A percentile compares a stretch with the other conserved stretches of the same genome.
phyloP scores from a whole-genome alignment of 2,113 vertebrate genomes.

The Rhodinocichla rosea region DNA sequence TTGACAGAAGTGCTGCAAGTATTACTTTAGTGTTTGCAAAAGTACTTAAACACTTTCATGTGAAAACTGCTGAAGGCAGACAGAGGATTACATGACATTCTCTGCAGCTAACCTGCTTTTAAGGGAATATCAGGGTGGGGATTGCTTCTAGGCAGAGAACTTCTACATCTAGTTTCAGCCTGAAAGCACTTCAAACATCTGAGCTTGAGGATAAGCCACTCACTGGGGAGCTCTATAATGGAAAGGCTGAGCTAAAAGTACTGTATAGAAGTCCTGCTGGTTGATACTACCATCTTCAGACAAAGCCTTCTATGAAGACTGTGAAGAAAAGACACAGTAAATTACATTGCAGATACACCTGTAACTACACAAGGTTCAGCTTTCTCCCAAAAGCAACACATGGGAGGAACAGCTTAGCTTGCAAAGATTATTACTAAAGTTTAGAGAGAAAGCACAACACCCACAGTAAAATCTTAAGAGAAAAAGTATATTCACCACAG shows the following conservation, averaged over 20 bases:
- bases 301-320: background rate
- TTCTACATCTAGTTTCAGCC: constrained; percentile 15
- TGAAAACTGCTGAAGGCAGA: constrained; percentile 7
- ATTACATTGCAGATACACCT: background rate
- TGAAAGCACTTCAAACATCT: constrained; percentile 45
- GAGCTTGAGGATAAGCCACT: constrained; percentile 38
- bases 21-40: constrained; percentile 29
- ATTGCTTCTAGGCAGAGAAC: constrained; percentile 25
- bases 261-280: background rate
- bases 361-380: background rate
- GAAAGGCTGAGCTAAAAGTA: background rate
- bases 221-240: constrained; percentile 23
- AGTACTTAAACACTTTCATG: constrained; percentile 28
- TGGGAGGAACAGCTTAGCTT: background rate
- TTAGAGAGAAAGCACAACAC: background rate
- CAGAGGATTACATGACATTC: constrained; percentile 27
- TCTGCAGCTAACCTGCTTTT: constrained; percentile 51
- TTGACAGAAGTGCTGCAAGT: constrained; percentile 9
- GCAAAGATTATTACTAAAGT: background rate
- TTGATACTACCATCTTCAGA: background rate
- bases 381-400: background rate
- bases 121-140: constrained; percentile 15
- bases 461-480: background rate
- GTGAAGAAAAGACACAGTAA: background rate
- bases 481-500: background rate